Percentiles rank a stretch among this genome's conserved stretches.
These are phyloP conservation scores for Aphodius granarius DNA, from an alignment of 2,888 invertebrate species.

Conservation along the genomic window DNA sequence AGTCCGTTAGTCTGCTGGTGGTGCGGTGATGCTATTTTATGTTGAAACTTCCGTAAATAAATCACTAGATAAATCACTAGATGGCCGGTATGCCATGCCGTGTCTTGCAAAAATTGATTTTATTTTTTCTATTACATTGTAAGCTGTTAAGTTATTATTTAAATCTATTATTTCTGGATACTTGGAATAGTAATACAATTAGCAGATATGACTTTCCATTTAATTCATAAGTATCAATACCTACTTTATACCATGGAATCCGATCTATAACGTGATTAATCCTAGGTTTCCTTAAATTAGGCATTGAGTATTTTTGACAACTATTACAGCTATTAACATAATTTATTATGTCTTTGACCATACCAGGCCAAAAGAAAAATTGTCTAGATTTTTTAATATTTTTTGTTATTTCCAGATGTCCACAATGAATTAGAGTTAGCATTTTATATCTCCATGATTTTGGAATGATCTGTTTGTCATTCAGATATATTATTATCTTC, in stretches of 20 bases:
- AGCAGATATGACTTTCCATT: too few relatives aligned
- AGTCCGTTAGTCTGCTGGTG: constrained; percentile 20
- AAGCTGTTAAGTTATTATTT: background rate
- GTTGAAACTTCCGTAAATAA: constrained; percentile 4
- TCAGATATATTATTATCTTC: background rate
- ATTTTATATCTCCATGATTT: background rate
- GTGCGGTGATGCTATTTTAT: background rate
- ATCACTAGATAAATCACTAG: too few relatives aligned
- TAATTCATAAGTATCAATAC: too few relatives aligned
- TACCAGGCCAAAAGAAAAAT: background rate
- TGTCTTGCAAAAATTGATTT: constrained; percentile 4
- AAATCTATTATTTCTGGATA: too few relatives aligned
- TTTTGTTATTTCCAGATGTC: background rate
- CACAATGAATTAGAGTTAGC: background rate
- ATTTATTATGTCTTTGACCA: background rate
- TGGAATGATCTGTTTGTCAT: background rate
- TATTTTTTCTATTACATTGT: background rate
- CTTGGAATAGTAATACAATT: too few relatives aligned
- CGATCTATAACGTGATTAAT: background rate
- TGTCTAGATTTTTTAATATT: background rate
- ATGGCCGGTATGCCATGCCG: background rate
- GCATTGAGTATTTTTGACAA: background rate
- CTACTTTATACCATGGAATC: too few relatives aligned
- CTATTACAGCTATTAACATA: background rate
- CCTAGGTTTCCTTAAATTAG: background rate